phyloP scores from a whole-genome alignment of 2,113 vertebrate genomes.

The Corythornis cristatus region DNA sequence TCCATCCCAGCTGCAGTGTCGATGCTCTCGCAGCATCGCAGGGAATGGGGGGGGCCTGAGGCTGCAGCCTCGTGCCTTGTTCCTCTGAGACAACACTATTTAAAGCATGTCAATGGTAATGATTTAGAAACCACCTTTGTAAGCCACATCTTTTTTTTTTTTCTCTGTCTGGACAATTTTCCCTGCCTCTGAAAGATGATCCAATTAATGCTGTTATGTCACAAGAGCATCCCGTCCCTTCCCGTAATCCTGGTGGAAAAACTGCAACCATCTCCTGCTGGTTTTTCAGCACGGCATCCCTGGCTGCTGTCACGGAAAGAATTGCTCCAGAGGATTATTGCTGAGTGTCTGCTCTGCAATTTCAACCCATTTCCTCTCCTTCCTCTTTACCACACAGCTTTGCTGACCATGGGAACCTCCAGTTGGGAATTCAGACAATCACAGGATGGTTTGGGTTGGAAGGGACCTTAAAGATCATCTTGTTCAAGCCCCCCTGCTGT shows the following conservation, averaged over 20 bases:
- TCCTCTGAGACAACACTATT: not conserved
- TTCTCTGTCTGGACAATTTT: not conserved
- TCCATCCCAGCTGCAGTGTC: fast-evolving
- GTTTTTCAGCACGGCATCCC: not conserved
- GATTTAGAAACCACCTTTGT: not conserved
- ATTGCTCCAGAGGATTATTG: not conserved
- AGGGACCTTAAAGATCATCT: not conserved
- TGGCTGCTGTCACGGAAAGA: not conserved
- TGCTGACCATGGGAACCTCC: not conserved
- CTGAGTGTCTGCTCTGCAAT: not conserved
- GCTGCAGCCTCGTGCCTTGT: fast-evolving
- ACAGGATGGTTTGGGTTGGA: not conserved
- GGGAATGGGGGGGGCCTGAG: not conserved
- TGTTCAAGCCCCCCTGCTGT: too few species aligned
- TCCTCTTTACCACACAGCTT: not conserved
- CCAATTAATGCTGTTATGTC: not conserved
- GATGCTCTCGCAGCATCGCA: fast-evolving
- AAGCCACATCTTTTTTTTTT: not conserved
- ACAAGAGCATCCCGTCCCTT: fast-evolving
- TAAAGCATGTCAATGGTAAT: not conserved
- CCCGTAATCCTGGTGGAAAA: not conserved
- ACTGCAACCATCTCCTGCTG: not conserved
- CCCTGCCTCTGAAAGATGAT: not conserved
- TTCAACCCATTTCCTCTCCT: not conserved
- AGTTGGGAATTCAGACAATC: not conserved